A percentile compares a stretch with the other conserved stretches of the same genome.
These are phyloP conservation scores for Trachymyrmex septentrionalis DNA, from an alignment of 1,140 invertebrate species.

Conservation along the genomic window DNA sequence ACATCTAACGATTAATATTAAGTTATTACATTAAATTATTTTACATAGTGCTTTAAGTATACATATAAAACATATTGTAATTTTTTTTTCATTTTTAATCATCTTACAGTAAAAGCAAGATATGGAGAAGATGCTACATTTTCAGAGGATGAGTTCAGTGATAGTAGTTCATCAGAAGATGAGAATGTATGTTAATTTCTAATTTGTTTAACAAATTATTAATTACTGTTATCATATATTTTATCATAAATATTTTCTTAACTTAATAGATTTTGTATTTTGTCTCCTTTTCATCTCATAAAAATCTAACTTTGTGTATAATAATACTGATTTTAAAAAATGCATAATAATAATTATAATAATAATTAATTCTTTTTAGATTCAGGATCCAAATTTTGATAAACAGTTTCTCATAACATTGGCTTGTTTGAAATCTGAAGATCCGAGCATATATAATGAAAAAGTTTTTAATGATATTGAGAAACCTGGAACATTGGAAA, in stretches of 20 bases:
- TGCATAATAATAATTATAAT: neutral
- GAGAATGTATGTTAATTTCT: slow-evolving; percentile 84
- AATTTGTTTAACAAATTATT: neutral
- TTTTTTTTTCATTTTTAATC: neutral
- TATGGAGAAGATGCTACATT: slow-evolving; percentile 88
- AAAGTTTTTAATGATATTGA: slow-evolving; percentile 89
- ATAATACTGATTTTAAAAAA: neutral
- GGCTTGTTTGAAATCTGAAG: slow-evolving; percentile 94
- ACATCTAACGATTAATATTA: neutral
- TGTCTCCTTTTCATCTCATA: neutral
- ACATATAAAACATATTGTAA: neutral
- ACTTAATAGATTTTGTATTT: neutral
- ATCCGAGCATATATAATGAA: slow-evolving; percentile 95
- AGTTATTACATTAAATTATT: neutral
- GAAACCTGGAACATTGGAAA: slow-evolving; percentile 76
- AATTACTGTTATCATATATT: neutral
- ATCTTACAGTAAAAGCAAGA: slow-evolving; percentile 90
- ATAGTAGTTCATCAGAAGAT: slow-evolving; percentile 86
- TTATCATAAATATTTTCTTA: neutral
- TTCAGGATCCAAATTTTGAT: slow-evolving; percentile 88
- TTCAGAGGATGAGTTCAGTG: slow-evolving; percentile 80
- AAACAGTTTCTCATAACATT: slow-evolving; percentile 95
- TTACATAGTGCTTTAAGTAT: neutral
- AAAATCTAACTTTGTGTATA: neutral
- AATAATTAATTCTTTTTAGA: slow-evolving; percentile 68